A percentile compares a stretch with the other conserved stretches of the same genome.
These are phyloP conservation scores for Cyphomyrus plagiostoma DNA, from an alignment of 2,113 vertebrate species.

Conservation along the genomic window DNA sequence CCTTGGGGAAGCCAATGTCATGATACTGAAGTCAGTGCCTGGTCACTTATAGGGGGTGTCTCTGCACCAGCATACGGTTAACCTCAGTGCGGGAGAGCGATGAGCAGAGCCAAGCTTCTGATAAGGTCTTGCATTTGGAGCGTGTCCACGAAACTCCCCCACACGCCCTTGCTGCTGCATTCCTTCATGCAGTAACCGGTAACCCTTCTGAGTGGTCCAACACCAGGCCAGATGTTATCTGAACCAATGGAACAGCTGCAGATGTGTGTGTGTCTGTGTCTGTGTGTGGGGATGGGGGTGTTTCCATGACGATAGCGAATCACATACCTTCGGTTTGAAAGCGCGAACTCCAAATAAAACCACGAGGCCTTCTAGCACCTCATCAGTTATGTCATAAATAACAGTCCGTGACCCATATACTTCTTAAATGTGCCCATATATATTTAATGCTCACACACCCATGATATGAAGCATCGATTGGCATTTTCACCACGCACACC, in stretches of 20 bases:
- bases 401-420: background rate
- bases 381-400: background rate
- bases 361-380: background rate
- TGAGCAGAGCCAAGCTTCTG: background rate
- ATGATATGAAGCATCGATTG: background rate
- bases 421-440: background rate
- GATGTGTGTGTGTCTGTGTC: background rate
- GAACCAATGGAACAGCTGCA: conserved; percentile 28
- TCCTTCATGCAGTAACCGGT: background rate
- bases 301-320: conserved; percentile 14
- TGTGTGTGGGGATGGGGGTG: background rate
- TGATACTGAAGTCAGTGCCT: background rate
- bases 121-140: conserved; percentile 8
- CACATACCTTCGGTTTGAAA: background rate
- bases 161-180: background rate
- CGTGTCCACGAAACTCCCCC: background rate
- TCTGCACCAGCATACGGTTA: background rate
- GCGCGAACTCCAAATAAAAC: background rate
- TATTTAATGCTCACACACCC: background rate
- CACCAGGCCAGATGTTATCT: conserved; percentile 37
- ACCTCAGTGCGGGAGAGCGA: background rate
- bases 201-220: conserved; percentile 26
- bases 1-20: background rate
- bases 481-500: background rate
- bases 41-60: conserved; percentile 16